These are phyloP conservation scores for Drosophila cardini DNA, from an alignment of 1,140 invertebrate genomes.

Conservation along the genomic window DNA sequence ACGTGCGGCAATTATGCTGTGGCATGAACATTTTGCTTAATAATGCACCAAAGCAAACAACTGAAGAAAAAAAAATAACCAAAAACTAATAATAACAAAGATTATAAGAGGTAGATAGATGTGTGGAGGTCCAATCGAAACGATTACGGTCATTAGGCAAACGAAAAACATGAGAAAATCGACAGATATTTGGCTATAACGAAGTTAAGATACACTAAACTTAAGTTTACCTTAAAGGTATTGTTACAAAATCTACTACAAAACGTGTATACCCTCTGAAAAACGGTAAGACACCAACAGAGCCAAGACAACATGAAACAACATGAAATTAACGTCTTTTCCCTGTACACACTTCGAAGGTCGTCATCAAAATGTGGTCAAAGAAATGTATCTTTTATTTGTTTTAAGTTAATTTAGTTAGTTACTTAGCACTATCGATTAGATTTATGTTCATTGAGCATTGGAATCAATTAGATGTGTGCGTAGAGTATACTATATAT, in stretches of 20 bases:
- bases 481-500: not conserved
- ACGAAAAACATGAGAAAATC: constrained; percentile 5
- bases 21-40: constrained; percentile 66
- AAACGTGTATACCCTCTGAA: not conserved
- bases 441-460: constrained; percentile 21
- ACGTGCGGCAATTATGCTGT: constrained; percentile 68
- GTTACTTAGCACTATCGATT: constrained; percentile 22
- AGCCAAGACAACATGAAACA: not conserved
- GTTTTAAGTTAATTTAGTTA: not conserved
- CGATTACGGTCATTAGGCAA: constrained; percentile 42
- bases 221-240: not conserved
- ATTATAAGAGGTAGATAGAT: constrained; percentile 31
- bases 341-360: constrained; percentile 18
- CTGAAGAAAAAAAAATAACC: constrained; percentile 22
- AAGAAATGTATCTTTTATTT: constrained; percentile 23
- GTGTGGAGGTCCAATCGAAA: constrained; percentile 35
- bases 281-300: not conserved
- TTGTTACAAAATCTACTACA: not conserved
- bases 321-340: constrained; percentile 13
- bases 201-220: constrained; percentile 20
- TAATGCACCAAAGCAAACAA: constrained; percentile 49
- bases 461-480: constrained; percentile 25
- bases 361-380: constrained; percentile 15
- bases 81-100: constrained; percentile 47
- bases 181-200: not conserved